A percentile compares a stretch with the other conserved stretches of the same genome.
phyloP scores from a whole-genome alignment of 2,888 invertebrate species.

The Cheiracanthium punctorium region DNA sequence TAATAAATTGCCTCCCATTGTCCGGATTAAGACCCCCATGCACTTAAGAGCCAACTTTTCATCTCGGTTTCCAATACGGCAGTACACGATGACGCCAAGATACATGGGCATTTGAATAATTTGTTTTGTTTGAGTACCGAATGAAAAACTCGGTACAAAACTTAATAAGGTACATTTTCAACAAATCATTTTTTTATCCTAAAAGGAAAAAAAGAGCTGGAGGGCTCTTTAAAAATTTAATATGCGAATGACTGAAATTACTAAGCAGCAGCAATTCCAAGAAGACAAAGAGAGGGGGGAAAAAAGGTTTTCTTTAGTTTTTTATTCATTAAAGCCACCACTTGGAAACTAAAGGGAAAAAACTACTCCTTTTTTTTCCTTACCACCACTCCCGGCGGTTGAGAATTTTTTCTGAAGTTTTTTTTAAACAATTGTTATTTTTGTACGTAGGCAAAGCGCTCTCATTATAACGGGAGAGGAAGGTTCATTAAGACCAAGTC shows the following conservation, averaged over 20 bases:
- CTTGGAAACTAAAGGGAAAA: slow-evolving; percentile 55
- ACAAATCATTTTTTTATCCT: slow-evolving; percentile 65
- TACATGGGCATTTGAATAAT: slow-evolving; percentile 66
- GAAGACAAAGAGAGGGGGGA: slow-evolving; percentile 49
- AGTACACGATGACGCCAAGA: slow-evolving; percentile 55
- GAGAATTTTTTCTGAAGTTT: slow-evolving; percentile 35
- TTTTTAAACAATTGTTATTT: slow-evolving; percentile 69
- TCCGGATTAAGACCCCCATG: slow-evolving; percentile 53
- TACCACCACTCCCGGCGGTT: slow-evolving; percentile 58
- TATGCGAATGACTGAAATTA: slow-evolving; percentile 70
- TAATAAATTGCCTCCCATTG: background rate
- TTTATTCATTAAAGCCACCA: slow-evolving; percentile 69
- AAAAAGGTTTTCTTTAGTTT: slow-evolving; percentile 63
- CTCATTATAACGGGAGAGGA: slow-evolving; percentile 66
- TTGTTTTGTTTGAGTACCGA: slow-evolving; percentile 68
- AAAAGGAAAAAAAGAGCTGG: slow-evolving; percentile 36
- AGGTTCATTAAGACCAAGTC: slow-evolving; percentile 68
- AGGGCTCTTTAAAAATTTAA: slow-evolving; percentile 70
- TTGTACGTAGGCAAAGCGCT: slow-evolving; percentile 65
- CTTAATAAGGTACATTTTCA: slow-evolving; percentile 70
- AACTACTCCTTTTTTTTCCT: slow-evolving; percentile 30
- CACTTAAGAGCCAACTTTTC: slow-evolving; percentile 57
- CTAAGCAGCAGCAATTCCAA: slow-evolving; percentile 56
- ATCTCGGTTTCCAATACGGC: slow-evolving; percentile 60
- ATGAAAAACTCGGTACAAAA: slow-evolving; percentile 67